Percentiles rank a stretch among this genome's conserved stretches.
These are phyloP conservation scores for Prosopocoilus inquinatus DNA, from an alignment of 2,888 invertebrate genomes.

Conservation along the genomic window DNA sequence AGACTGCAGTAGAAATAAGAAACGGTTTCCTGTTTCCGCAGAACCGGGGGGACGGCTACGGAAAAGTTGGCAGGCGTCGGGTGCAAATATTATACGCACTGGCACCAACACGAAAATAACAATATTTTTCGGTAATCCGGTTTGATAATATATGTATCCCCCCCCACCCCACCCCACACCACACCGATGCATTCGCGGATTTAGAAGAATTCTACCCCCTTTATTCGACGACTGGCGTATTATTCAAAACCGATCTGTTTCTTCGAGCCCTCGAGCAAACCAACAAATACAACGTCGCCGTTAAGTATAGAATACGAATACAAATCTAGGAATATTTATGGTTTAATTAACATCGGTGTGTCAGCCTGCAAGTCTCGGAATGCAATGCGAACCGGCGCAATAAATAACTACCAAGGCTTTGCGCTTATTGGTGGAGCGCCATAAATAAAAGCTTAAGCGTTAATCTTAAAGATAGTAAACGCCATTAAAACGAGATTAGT, in stretches of 20 bases:
- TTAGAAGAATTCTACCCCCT: neutral
- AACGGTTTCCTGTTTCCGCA: constrained; percentile 39
- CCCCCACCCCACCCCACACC: too few species aligned
- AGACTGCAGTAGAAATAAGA: constrained; percentile 36
- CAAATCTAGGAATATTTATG: constrained; percentile 19
- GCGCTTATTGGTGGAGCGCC: constrained; percentile 21
- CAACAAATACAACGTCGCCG: neutral
- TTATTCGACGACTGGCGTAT: neutral
- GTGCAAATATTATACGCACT: constrained; percentile 41
- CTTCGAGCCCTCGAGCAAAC: too few species aligned
- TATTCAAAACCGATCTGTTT: neutral
- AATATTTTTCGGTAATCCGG: constrained; percentile 40
- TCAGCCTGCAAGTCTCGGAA: constrained; percentile 22
- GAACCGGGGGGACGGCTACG: constrained; percentile 27
- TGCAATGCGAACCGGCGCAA: constrained; percentile 24
- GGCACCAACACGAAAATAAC: constrained; percentile 39
- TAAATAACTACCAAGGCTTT: constrained; percentile 24
- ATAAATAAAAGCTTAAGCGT: constrained; percentile 25
- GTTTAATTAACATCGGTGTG: constrained; percentile 29
- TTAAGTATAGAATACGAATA: too few species aligned
- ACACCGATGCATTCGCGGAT: constrained; percentile 15
- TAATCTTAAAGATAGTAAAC: constrained; percentile 13
- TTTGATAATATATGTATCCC: constrained; percentile 35
- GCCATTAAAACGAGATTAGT: constrained; percentile 11
- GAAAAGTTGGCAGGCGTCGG: constrained; percentile 33